Percentiles rank a stretch among this genome's conserved stretches.
Conservation (phyloP, 1,140 invertebrate genomes). For the Lasioglossum albipes region DNA sequence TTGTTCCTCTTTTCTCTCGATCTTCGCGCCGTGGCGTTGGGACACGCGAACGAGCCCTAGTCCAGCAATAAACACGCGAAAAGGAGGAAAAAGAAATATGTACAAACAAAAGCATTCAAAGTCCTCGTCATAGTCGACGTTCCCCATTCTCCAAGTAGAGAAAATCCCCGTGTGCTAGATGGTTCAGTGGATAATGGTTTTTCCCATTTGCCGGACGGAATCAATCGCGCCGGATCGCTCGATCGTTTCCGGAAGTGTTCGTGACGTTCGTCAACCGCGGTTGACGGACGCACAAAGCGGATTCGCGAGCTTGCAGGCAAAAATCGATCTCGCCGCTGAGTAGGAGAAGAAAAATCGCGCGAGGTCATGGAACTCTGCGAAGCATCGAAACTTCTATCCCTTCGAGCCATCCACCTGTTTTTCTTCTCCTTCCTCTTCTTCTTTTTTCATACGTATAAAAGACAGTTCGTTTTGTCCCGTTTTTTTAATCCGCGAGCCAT, state of each 20-base stretch:
- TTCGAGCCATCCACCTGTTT: too few relatives aligned
- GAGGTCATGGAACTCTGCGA: background rate
- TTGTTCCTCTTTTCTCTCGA: too few relatives aligned
- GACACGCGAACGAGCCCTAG: background rate
- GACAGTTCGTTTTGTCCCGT: too few relatives aligned
- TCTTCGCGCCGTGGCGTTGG: too few relatives aligned
- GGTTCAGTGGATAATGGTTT: slow-evolving; percentile 16
- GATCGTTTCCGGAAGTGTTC: slow-evolving; percentile 19
- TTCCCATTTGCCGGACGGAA: slow-evolving; percentile 3
- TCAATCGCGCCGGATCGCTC: slow-evolving; percentile 20
- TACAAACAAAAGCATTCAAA: background rate
- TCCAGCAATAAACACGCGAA: background rate
- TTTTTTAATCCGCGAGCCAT: background rate
- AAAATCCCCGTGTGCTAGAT: background rate
- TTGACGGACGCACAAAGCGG: slow-evolving; percentile 27
- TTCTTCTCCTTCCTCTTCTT: too few relatives aligned
- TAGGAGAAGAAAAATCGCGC: background rate
- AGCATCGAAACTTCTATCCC: background rate
- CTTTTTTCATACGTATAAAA: too few relatives aligned
- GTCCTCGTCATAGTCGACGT: background rate
- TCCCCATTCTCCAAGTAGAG: too few relatives aligned
- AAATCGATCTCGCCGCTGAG: slow-evolving; percentile 1
- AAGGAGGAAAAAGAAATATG: background rate
- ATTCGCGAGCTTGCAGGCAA: background rate
- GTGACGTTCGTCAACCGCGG: slow-evolving; percentile 37